phyloP scores from a whole-genome alignment of 2,888 invertebrate genomes.

The Petrolisthes manimaculis region DNA sequence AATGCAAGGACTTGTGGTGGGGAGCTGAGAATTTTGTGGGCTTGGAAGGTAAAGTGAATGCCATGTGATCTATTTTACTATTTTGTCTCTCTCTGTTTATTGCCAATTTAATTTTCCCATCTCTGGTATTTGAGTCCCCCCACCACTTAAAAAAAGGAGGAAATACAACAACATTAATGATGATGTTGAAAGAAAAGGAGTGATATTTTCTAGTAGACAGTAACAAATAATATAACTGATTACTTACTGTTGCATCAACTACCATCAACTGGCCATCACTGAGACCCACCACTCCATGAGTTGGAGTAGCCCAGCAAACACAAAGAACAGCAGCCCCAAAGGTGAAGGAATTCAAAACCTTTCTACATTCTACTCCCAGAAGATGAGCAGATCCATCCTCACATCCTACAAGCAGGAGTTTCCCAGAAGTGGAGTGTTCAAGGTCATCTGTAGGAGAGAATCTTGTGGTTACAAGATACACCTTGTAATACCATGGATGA shows the following conservation, averaged over 20 bases:
- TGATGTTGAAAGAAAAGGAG: neutral
- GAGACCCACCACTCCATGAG: conserved; percentile 43
- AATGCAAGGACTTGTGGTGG: too few relatives aligned
- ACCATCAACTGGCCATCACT: conserved; percentile 72
- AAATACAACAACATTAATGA: too few relatives aligned
- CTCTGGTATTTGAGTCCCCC: too few relatives aligned
- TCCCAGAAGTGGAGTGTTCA: conserved; percentile 77
- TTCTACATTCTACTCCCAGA: conserved; percentile 71
- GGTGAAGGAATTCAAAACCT: conserved; percentile 29
- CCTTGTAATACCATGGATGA: too few relatives aligned
- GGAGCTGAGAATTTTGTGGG: too few relatives aligned
- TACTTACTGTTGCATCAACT: conserved; percentile 72
- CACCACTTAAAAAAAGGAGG: too few relatives aligned
- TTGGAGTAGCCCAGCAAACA: conserved; percentile 67
- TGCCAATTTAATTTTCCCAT: too few relatives aligned
- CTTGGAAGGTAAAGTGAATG: too few relatives aligned
- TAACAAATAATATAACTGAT: neutral
- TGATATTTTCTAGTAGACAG: neutral
- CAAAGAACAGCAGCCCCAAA: conserved; percentile 47
- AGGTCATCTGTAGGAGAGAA: conserved; percentile 69
- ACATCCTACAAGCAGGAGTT: conserved; percentile 76
- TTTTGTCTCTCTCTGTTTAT: too few relatives aligned
- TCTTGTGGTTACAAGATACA: too few relatives aligned
- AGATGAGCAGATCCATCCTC: conserved; percentile 76
- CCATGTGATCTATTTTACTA: too few relatives aligned